These are phyloP conservation scores for Furcifer pardalis DNA, from an alignment of 2,797 vertebrate genomes.

Conservation along the genomic window DNA sequence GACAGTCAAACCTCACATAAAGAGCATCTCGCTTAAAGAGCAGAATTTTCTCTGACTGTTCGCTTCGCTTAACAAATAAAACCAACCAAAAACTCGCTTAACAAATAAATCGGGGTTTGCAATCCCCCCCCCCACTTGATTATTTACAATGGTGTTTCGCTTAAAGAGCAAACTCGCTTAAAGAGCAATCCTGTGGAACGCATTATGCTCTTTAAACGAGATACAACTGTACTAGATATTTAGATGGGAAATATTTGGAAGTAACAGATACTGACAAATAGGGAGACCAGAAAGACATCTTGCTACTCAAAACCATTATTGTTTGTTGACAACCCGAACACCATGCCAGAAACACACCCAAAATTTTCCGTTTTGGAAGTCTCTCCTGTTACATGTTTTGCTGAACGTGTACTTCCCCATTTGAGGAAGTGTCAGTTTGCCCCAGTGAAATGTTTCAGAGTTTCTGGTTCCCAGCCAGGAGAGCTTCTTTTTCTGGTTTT, in stretches of 20 bases:
- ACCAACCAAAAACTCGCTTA: too few species aligned
- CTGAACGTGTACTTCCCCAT: conserved; percentile 30
- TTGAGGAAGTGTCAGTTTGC: neutral
- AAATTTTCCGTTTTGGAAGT: neutral
- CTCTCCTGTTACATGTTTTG: conserved; percentile 12
- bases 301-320: neutral
- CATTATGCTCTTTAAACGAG: too few species aligned
- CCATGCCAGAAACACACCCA: neutral
- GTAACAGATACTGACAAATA: neutral
- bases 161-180: too few species aligned
- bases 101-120: too few species aligned
- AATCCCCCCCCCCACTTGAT: too few species aligned
- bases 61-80: too few species aligned
- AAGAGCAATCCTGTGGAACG: too few species aligned
- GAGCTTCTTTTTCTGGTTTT: conserved; percentile 61
- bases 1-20: too few species aligned
- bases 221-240: too few species aligned
- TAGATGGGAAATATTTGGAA: neutral
- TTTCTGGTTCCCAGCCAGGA: conserved; percentile 45
- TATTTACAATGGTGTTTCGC: too few species aligned
- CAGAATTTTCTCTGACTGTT: too few species aligned
- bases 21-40: too few species aligned
- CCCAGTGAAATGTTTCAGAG: conserved; percentile 20
- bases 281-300: conserved; percentile 15
- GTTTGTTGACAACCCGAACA: neutral